Evolutionary conservation across 2,888 invertebrate genomes (phyloP).

Genomic region (Serripes groenlandicus): DNA sequence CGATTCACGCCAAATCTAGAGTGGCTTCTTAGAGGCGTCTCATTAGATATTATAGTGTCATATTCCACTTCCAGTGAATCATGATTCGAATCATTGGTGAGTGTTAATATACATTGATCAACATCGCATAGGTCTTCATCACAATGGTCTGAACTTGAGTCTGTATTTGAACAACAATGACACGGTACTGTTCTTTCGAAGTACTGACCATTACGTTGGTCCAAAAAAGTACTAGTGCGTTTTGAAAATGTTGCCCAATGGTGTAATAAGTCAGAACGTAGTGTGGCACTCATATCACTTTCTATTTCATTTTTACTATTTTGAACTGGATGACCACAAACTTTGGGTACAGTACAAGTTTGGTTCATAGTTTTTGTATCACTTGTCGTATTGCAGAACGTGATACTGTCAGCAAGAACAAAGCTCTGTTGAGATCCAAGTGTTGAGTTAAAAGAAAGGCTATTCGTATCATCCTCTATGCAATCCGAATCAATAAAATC

Average conservation of each 20-base stretch:
- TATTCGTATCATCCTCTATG: background rate
- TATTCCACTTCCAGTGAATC: too few relatives aligned
- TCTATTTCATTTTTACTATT: background rate
- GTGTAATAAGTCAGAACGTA: background rate
- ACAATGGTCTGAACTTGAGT: background rate
- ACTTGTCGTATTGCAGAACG: background rate
- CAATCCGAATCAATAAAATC: background rate
- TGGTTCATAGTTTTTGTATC: background rate
- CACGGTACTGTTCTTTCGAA: background rate
- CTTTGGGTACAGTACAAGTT: too few relatives aligned
- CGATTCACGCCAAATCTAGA: too few relatives aligned
- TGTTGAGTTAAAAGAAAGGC: background rate
- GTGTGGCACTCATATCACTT: background rate
- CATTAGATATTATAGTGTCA: too few relatives aligned
- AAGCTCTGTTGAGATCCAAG: background rate
- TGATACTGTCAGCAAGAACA: background rate
- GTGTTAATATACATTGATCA: slow-evolving; percentile 22
- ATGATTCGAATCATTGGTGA: slow-evolving; percentile 22
- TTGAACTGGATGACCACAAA: too few relatives aligned
- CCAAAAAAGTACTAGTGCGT: background rate
- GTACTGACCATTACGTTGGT: background rate
- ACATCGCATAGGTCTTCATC: slow-evolving; percentile 8
- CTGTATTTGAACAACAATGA: background rate
- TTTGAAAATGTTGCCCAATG: background rate
- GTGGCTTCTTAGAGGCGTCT: too few relatives aligned